Evolutionary conservation across 2,113 vertebrate species (phyloP).

Genomic region (Muntiacus reevesi): DNA sequence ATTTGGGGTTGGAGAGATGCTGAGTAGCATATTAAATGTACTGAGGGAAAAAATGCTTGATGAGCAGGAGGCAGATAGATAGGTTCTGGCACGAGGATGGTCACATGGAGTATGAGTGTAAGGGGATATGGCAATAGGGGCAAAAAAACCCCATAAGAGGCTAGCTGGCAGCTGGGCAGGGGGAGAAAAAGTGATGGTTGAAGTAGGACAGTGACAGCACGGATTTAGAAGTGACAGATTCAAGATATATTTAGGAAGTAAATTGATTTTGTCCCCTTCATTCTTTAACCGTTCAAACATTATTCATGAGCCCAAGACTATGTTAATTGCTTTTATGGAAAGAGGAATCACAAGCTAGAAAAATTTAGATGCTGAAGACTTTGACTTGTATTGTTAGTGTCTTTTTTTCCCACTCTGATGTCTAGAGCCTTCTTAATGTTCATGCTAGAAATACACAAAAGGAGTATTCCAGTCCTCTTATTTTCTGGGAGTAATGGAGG

Average conservation of each 20-base stretch:
- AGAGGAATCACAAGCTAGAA: background rate
- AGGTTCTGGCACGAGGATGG: background rate
- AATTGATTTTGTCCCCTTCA: background rate
- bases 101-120: background rate
- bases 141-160: background rate
- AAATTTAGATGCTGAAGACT: background rate
- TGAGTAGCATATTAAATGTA: background rate
- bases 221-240: background rate
- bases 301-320: background rate
- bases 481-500: background rate
- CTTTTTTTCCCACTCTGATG: background rate
- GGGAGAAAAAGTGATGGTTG: too few species aligned
- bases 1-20: background rate
- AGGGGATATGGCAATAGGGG: background rate
- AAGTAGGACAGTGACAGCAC: background rate
- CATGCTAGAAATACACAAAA: background rate
- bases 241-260: background rate
- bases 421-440: background rate
- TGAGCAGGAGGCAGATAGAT: too few species aligned
- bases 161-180: background rate
- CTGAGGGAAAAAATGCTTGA: background rate
- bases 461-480: background rate
- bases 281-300: background rate
- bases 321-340: background rate
- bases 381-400: background rate